Percentiles rank a stretch among this genome's conserved stretches.
Evolutionary conservation across 1,140 invertebrate species (phyloP).

Genomic region (Apis dorsata): DNA sequence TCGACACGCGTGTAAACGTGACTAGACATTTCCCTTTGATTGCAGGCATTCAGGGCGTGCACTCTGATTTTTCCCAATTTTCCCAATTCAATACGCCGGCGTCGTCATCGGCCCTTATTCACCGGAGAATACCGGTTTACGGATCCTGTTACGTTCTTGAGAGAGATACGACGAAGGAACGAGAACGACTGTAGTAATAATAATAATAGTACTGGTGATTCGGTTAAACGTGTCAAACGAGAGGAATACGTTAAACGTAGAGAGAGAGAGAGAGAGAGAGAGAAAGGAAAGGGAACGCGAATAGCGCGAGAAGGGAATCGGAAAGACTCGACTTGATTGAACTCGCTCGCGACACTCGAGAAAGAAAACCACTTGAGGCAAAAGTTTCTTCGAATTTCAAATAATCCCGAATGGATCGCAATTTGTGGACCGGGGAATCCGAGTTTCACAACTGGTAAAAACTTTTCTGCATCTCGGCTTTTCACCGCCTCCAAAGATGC

Average conservation of each 20-base stretch:
- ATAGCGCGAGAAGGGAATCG: constrained; percentile 57
- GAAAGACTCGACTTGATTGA: constrained; percentile 76
- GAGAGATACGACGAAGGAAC: background rate
- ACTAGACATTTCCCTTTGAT: constrained; percentile 59
- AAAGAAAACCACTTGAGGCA: constrained; percentile 64
- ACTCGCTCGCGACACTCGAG: constrained; percentile 69
- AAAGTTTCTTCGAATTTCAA: constrained; percentile 76
- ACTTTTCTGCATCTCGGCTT: constrained; percentile 62
- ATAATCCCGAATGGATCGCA: constrained; percentile 77
- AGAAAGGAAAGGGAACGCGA: constrained; percentile 17
- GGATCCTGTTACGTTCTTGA: constrained; percentile 2
- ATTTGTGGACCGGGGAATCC: constrained; percentile 73
- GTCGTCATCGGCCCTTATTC: constrained; percentile 50
- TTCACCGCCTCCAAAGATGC: constrained; percentile 24
- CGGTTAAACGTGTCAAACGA: constrained; percentile 44
- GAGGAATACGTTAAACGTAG: constrained; percentile 14
- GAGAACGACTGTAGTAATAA: constrained; percentile 33
- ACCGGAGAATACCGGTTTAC: background rate
- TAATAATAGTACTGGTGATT: constrained; percentile 24
- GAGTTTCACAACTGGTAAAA: constrained; percentile 66
- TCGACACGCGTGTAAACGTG: constrained; percentile 52
- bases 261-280: background rate
- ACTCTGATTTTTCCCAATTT: constrained; percentile 58
- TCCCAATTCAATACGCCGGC: constrained; percentile 45
- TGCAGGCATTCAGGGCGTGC: constrained; percentile 53